Base-by-base conservation (phyloP, 2,797 vertebrate genomes). In the Sebastes trivittatus region DNA sequence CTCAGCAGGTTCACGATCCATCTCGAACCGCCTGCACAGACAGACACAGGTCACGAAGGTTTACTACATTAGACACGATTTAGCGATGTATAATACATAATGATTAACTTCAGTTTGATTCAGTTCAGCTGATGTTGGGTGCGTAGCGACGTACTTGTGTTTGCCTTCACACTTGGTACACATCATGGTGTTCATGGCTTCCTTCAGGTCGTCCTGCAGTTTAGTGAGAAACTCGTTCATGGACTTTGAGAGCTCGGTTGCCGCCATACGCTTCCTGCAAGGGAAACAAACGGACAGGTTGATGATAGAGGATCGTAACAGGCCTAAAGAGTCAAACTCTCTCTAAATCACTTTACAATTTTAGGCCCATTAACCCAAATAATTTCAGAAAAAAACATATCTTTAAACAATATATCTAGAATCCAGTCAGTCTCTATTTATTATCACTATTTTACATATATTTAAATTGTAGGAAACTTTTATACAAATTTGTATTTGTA, bases 181-280 rank as follows among this genome's bases (percentile, higher is more conserved):
- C 96, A 97, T 97, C 98, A 98, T 98, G 71, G 97, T 98, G 94
- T 98, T 98, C 97, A 99, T 98, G 89, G 97, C 98, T 82, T 98
- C 98, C 77, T 97, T 97, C 87, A 99, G 95, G 85, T 98, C 97
- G 20, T 98, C 98, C 93, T 98, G 98, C 86, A 99, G 96, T 84
- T 97, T 97, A 64, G 95, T 96, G 77, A 99, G 95, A 90, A 99
- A 97, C 82, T 98, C 97, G 1, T 97, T 97, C 96, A 99, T 96
- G 32, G 98, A 98, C 75, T 96, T 96, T 3, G 96, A 97, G 86
- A 99, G 95, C 84, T 99, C 98, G 0, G 96, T 97, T 59, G 97
- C 96, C 6, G 98, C 97, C 97, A 97, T 97, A 56, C 94, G 96
- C 89, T 98, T 98, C 91, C 98, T 99, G 92, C 4, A 11, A 38